Evolutionary conservation across 2,113 vertebrate genomes (phyloP), one percentile per base, ranked within the genome.

Genomic region (Xiphophorus couchianus): DNA sequence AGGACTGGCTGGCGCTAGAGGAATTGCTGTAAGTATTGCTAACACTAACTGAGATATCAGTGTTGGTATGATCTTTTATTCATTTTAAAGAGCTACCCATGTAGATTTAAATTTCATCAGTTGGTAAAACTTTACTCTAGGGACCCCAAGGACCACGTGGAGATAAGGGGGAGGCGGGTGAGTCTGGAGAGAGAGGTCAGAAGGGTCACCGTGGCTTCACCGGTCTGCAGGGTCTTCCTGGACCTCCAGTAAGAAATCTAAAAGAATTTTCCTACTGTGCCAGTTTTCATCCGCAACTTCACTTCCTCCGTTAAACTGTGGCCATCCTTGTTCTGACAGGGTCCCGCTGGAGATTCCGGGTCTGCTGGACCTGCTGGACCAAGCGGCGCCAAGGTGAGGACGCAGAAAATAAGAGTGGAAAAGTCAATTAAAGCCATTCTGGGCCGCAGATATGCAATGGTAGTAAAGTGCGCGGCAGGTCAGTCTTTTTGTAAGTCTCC

Each of bases 121-220:
- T 35, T 6, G 3, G 37, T 4, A 15, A 62, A 75, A 7, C 11
- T 78, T 27, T 72, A 66, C 61, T 60, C 13, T 84, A 99, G 98
- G 98, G 98, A 87, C 97, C 97, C 73, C 98, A 98, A 95, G 98
- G 98, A 67, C 96, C 96, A 54, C 96, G 98, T 4, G 98, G 98
- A 89, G 98, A 99, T 93, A 99, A 99, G 88, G 98, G 98, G 75
- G 97, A 99, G 92, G 83, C 95, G 5, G 97, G 97, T 63, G 98
- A 99, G 88, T 70, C 94, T 27, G 98, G 98, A 58, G 98, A 99
- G 90, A 96, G 98, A 25, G 98, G 98, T 69, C 92, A 96, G 94
- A 99, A 99, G 92, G 97, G 98, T 63, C 98, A 99, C 86, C 95
- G 98, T 22, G 98, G 98, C 73, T 99, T 99, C 95, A 99, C 97